phyloP scores from a whole-genome alignment of 2,888 invertebrate genomes.

The Zygogramma bicolorata region DNA sequence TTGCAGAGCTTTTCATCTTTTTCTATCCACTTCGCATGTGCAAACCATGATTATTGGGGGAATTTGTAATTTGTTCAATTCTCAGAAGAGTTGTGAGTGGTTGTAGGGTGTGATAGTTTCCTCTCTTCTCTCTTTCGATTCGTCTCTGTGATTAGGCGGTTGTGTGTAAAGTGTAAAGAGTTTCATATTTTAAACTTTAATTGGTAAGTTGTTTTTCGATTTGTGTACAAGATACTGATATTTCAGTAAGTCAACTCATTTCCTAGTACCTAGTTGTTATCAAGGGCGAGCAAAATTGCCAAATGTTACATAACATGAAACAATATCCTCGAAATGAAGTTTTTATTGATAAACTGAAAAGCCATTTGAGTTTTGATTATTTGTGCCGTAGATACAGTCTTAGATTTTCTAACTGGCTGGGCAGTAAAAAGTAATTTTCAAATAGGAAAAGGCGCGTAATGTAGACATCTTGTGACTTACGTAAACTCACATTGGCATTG shows the following conservation, averaged over 20 bases:
- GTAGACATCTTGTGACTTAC: not conserved
- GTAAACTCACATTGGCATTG: not conserved
- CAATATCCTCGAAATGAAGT: not conserved
- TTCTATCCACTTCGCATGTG: not conserved
- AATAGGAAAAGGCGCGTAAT: not conserved
- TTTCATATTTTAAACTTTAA: constrained; percentile 4
- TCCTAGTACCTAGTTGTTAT: not conserved
- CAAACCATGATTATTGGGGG: not conserved
- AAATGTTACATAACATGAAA: constrained; percentile 2
- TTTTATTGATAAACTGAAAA: not conserved
- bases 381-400: no score
- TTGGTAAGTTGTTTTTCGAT: constrained; percentile 17
- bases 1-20: not conserved
- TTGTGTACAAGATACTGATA: no score
- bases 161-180: constrained; percentile 6
- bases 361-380: no score
- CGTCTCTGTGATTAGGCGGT: not conserved
- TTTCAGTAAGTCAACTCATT: no score
- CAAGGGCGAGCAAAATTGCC: not conserved
- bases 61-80: not conserved
- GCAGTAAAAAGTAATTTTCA: not conserved
- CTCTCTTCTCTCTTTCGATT: constrained; percentile 1
- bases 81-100: not conserved
- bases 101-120: no score
- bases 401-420: not conserved